Evolutionary conservation across 92 coral and sea anemone species (phyloP).

Genomic region (Muricea muricata): DNA sequence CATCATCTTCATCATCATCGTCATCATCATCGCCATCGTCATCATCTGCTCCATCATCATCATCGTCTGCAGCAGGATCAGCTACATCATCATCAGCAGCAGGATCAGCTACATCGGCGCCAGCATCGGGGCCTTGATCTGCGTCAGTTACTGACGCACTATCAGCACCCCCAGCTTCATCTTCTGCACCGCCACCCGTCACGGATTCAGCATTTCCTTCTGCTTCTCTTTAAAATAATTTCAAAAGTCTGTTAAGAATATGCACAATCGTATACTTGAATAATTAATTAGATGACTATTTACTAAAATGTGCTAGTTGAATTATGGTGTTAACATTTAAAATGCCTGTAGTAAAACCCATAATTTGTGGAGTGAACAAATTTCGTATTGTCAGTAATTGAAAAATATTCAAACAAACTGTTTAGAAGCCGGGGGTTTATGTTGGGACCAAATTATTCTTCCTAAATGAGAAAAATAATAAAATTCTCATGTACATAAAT

Average conservation of each 20-base stretch:
- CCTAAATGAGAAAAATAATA: too few species aligned
- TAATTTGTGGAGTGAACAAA: not conserved
- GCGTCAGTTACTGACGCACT: not conserved
- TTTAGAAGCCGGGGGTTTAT: not conserved
- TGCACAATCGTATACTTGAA: not conserved
- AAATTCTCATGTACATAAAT: too few species aligned
- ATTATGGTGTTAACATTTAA: not conserved
- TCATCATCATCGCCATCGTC: not conserved
- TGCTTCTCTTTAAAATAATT: not conserved
- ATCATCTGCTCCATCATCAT: not conserved
- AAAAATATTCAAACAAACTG: too few species aligned
- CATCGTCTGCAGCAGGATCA: not conserved
- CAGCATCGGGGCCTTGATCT: constrained; percentile 7
- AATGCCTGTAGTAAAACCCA: not conserved
- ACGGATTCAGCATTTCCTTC: not conserved
- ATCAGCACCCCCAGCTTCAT: not conserved
- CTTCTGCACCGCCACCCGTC: not conserved
- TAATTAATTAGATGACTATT: too few species aligned
- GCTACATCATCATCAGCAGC: not conserved
- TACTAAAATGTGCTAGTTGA: not conserved
- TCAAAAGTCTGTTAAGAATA: not conserved
- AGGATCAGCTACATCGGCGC: not conserved
- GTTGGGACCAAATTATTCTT: too few species aligned
- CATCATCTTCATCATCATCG: not conserved
- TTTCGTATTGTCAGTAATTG: too few species aligned